These are phyloP conservation scores for Probaryconus sp. DNA, from an alignment of 1,140 invertebrate genomes.

Conservation along the genomic window DNA sequence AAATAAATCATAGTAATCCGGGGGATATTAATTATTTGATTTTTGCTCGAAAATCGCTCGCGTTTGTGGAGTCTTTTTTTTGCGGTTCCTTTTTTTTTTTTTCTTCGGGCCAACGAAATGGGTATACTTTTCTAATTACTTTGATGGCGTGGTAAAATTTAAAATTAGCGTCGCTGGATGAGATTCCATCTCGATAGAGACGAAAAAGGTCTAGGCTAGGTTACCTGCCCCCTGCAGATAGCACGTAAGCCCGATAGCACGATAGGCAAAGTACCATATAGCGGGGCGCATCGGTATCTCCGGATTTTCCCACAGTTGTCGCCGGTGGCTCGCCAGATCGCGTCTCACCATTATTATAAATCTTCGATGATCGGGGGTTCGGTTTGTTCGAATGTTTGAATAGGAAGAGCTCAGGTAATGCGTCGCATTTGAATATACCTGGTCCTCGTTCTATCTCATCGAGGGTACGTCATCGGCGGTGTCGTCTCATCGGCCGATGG, in stretches of 20 bases:
- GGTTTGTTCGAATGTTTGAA: conserved; percentile 69
- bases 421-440: conserved; percentile 72
- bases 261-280: conserved; percentile 61
- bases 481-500: conserved; percentile 42
- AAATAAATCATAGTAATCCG: conserved; percentile 33
- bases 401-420: conserved; percentile 73
- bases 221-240: not conserved
- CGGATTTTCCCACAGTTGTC: conserved; percentile 70
- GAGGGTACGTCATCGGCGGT: conserved; percentile 34
- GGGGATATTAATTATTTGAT: conserved; percentile 24
- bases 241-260: not conserved
- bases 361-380: conserved; percentile 69
- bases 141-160: not conserved
- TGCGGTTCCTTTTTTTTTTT: too few species aligned
- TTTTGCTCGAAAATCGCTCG: not conserved
- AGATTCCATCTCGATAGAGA: too few species aligned
- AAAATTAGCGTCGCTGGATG: too few species aligned
- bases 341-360: conserved; percentile 69
- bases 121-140: conserved; percentile 15
- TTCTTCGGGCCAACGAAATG: too few species aligned
- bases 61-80: too few species aligned
- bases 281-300: too few species aligned
- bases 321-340: conserved; percentile 63
- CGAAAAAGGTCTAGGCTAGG: too few species aligned
- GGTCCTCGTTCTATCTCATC: conserved; percentile 53